phyloP scores from a whole-genome alignment of 2,113 vertebrate genomes.

The Macaca fascicularis region T2T-MFA8v1.1 NC_088378.1:65057001-65057500 shows the following conservation, averaged over 20 bases:
- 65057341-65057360: conserved; percentile 10
- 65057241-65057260: conserved; percentile 52
- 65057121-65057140: background rate
- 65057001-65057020: background rate
- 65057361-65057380: background rate
- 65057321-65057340: conserved; percentile 42
- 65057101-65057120: background rate
- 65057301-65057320: conserved; percentile 20
- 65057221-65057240: conserved; percentile 21
- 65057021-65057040: background rate
- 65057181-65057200: conserved; percentile 50
- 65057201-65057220: conserved; percentile 17
- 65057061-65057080: background rate
- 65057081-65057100: conserved; percentile 3
- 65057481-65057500: background rate
- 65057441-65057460: background rate
- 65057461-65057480: background rate
- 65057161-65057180: background rate
- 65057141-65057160: background rate
- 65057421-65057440: background rate
- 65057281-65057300: conserved; percentile 60
- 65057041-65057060: background rate
- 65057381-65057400: background rate
- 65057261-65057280: conserved; percentile 37
- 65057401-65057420: conserved; percentile 17